phyloP scores from a whole-genome alignment of 2,113 vertebrate genomes.

The Albula goreensis region DNA sequence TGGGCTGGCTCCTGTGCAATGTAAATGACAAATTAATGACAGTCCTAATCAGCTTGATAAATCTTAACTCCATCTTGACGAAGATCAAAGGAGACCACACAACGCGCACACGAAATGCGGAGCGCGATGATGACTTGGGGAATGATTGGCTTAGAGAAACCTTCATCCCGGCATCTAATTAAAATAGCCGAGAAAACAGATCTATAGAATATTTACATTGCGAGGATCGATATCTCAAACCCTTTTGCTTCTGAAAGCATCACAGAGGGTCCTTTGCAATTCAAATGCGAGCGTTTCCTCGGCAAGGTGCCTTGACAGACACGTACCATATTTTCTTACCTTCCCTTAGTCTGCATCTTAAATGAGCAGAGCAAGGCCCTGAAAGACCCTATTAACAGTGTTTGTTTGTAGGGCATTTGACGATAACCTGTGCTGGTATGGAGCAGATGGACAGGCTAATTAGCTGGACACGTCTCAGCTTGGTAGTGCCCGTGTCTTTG shows the following conservation, averaged over 20 bases:
- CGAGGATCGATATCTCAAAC: background rate
- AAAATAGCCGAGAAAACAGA: background rate
- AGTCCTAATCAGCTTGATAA: background rate
- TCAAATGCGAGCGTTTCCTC: background rate
- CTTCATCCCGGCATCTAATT: background rate
- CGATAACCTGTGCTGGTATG: slow-evolving; percentile 21
- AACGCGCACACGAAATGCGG: background rate
- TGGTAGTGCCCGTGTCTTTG: slow-evolving; percentile 12
- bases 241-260: background rate
- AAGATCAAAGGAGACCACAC: background rate
- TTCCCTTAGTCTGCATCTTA: slow-evolving; percentile 14
- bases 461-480: slow-evolving; percentile 31
- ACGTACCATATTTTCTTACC: background rate
- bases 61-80: background rate
- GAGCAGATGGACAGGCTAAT: slow-evolving; percentile 47
- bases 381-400: slow-evolving; percentile 33
- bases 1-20: background rate
- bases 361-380: slow-evolving; percentile 12
- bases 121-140: background rate
- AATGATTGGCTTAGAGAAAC: background rate
- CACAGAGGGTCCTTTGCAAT: background rate
- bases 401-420: slow-evolving; percentile 20
- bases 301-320: background rate
- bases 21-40: slow-evolving; percentile 1
- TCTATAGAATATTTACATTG: slow-evolving; percentile 1